Percentiles rank a stretch among this genome's conserved stretches.
Evolutionary conservation across 2,888 invertebrate species (phyloP).

Genomic region (Rhagonycha lutea): DNA sequence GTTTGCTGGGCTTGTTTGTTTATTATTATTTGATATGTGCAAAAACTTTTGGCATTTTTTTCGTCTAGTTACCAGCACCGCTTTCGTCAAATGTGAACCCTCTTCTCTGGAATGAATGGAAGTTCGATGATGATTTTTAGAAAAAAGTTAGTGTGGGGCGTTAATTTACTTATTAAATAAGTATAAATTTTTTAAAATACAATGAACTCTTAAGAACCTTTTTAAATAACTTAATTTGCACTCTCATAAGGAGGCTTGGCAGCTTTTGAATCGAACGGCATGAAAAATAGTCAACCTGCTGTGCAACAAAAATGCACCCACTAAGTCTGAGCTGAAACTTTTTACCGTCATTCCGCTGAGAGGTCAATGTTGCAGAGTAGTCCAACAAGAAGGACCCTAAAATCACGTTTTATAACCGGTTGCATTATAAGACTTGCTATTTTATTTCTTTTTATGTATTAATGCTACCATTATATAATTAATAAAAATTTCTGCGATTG

Average conservation of each 20-base stretch:
- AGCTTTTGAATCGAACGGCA: constrained; percentile 10
- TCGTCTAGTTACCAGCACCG: too few relatives aligned
- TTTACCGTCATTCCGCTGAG: constrained; percentile 26
- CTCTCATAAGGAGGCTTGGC: constrained; percentile 4
- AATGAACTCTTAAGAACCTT: constrained; percentile 4
- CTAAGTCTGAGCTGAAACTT: constrained; percentile 23
- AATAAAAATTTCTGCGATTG: background rate
- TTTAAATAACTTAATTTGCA: constrained; percentile 18
- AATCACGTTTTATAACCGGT: constrained; percentile 27
- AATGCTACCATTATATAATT: background rate
- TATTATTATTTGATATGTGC: too few relatives aligned
- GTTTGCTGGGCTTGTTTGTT: too few relatives aligned
- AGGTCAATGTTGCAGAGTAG: constrained; percentile 27
- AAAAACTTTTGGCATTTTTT: too few relatives aligned
- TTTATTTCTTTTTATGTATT: constrained; percentile 2
- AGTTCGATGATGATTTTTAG: background rate
- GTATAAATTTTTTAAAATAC: background rate
- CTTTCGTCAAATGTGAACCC: background rate
- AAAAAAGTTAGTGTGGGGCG: background rate
- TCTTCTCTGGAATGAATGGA: background rate
- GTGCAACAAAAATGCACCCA: constrained; percentile 29
- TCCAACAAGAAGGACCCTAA: constrained; percentile 23
- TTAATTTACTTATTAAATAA: background rate
- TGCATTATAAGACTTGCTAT: constrained; percentile 10
- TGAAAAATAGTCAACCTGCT: constrained; percentile 20